Conservation (phyloP, 2,113 vertebrate species). For the Melospiza melodia region DNA sequence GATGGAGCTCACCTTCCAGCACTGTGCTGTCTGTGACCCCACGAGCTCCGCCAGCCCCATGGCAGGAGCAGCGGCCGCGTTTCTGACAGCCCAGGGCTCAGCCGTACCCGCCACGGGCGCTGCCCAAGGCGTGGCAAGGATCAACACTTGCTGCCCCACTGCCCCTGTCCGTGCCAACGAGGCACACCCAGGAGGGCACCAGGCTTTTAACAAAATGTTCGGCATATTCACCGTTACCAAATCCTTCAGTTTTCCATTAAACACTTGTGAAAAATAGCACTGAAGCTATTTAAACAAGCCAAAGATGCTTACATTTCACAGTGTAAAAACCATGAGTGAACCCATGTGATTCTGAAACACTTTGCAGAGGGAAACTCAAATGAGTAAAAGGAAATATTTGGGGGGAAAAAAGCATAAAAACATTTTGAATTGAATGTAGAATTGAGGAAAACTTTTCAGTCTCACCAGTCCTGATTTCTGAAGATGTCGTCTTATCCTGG, state of each 20-base stretch:
- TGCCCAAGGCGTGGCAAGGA: neutral
- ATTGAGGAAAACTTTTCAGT: neutral
- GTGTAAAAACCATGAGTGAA: neutral
- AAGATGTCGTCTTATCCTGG: slow-evolving; percentile 86
- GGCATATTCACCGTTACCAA: neutral
- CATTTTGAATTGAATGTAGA: neutral
- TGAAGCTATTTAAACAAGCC: neutral
- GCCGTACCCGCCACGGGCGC: neutral
- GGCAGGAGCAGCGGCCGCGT: neutral
- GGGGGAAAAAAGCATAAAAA: neutral
- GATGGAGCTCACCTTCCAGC: neutral
- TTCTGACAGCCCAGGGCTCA: neutral
- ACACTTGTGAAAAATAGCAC: neutral
- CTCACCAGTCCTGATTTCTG: slow-evolving; percentile 91
- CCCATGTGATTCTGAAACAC: neutral
- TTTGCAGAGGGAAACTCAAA: neutral
- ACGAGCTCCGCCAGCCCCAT: neutral
- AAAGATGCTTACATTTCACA: neutral
- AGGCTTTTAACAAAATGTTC: neutral
- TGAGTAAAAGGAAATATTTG: neutral
- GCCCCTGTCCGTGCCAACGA: neutral
- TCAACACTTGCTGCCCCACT: neutral
- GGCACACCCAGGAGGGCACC: neutral
- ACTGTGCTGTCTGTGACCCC: neutral
- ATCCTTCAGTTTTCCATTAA: neutral